Conservation (phyloP, 1,140 invertebrate genomes). For the Paraescarpia echinospica region DNA sequence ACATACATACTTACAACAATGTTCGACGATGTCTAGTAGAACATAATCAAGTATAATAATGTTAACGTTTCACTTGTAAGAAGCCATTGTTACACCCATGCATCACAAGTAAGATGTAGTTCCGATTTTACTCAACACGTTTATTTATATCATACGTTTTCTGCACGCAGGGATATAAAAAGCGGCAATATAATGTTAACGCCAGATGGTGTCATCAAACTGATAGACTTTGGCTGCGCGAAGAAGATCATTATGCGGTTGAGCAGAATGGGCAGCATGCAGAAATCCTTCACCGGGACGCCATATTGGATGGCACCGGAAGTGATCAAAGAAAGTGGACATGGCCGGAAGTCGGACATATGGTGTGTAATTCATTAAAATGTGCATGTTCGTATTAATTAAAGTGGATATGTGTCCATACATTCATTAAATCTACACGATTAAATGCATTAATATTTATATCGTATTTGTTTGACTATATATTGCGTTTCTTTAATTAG, state of each 20-base stretch:
- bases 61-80: too few species aligned
- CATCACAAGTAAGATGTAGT: too few species aligned
- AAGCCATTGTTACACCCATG: background rate
- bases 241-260: constrained; percentile 47
- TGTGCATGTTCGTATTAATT: background rate
- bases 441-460: too few species aligned
- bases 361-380: constrained; percentile 38
- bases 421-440: too few species aligned
- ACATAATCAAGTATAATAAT: too few species aligned
- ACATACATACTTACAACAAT: too few species aligned
- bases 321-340: constrained; percentile 73
- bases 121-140: background rate
- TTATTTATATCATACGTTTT: background rate
- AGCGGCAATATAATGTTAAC: constrained; percentile 95
- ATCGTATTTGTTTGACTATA: too few species aligned
- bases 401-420: background rate
- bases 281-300: constrained; percentile 38
- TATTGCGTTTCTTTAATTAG: too few species aligned
- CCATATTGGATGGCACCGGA: constrained; percentile 97
- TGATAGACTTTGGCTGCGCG: constrained; percentile 92
- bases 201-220: constrained; percentile 84
- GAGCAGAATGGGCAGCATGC: constrained; percentile 49
- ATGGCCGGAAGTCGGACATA: constrained; percentile 57
- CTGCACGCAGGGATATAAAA: constrained; percentile 83
- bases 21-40: too few species aligned